Evolutionary conservation across 1,140 invertebrate genomes (phyloP), one percentile per base, ranked within the genome.

Genomic region (Scaptomyza montana): DNA sequence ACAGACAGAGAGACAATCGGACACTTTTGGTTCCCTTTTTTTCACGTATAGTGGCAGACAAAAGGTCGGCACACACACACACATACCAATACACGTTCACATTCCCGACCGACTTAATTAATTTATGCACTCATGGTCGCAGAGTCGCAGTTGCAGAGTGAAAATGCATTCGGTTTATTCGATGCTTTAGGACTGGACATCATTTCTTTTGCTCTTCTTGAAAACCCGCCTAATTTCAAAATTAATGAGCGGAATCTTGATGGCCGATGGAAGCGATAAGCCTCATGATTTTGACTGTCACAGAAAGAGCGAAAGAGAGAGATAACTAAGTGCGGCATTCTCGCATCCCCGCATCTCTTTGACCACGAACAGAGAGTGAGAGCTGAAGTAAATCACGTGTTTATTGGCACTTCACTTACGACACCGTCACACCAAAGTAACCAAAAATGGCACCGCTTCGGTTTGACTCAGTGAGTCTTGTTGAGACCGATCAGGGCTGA

Each of bases 201-300:
- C 70, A 86, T 78, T 80, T 87, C 73, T 78, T 36, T 71, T 68
- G 57, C 74, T 65, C 69, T 82, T 85, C 81, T 86, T 78, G 78
- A 89, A 85, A 89, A 86, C 78, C 82, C 85, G 90, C 85, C 90
- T 91, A 91, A 91, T 91, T 91, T 91, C 89, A 89, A 90, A 91
- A 91, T 91, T 91, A 91, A 91, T 91, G 90, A 91, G 86, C 89
- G 90, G 81, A 80, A 91, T 91, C 87, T 91, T 91, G 86, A 91
- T 91, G 82, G 81, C 86, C 85, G 90, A 91, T 91, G 85, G 70
- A 78, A 84, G 69, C 80, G 84, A 89, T 89, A 89, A 89, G 85
- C 66, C 60, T 80, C 84, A 89, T 89, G 84, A 89, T 77, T 87
- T 87, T 84, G 76, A 49, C 84, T 79, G 79, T 79, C 79, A 68